A percentile compares a stretch with the other conserved stretches of the same genome.
These are phyloP conservation scores for Ptycholaimellus sp. DNA, from an alignment of 2,888 invertebrate genomes.

Conservation along the genomic window DNA sequence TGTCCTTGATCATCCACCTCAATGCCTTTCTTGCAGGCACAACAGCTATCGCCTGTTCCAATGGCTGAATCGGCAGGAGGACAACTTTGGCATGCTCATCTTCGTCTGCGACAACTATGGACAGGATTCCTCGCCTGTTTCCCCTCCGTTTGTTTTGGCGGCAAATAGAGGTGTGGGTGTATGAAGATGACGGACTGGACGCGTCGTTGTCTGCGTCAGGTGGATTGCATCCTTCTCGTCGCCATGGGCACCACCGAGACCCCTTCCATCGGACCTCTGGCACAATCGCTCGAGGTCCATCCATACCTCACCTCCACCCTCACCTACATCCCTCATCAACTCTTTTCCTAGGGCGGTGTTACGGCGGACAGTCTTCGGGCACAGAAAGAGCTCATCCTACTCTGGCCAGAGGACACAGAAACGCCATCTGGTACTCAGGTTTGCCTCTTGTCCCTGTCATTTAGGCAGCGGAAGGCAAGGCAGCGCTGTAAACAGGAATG, in stretches of 20 bases:
- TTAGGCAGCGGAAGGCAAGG: background rate
- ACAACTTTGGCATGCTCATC: constrained; percentile 71
- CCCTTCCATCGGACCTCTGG: no score
- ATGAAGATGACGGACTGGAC: no score
- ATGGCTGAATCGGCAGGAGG: constrained; percentile 97
- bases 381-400: constrained; percentile 76
- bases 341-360: no score
- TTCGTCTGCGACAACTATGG: constrained; percentile 83
- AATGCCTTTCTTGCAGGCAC: no score
- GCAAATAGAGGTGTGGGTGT: no score
- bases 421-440: constrained; percentile 28
- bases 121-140: no score
- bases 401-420: constrained; percentile 51
- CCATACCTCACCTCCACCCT: no score
- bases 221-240: constrained; percentile 89
- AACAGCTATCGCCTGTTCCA: constrained; percentile 64
- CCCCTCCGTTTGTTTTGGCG: no score
- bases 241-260: constrained; percentile 70
- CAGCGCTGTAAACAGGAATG: no score
- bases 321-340: no score
- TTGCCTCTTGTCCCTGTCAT: background rate
- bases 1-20: no score
- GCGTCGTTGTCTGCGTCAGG: constrained; percentile 65
- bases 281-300: no score
- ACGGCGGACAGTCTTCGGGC: constrained; percentile 81